These are phyloP conservation scores for Nothoprocta perdicaria DNA, from an alignment of 2,113 vertebrate species.

Conservation along the genomic window DNA sequence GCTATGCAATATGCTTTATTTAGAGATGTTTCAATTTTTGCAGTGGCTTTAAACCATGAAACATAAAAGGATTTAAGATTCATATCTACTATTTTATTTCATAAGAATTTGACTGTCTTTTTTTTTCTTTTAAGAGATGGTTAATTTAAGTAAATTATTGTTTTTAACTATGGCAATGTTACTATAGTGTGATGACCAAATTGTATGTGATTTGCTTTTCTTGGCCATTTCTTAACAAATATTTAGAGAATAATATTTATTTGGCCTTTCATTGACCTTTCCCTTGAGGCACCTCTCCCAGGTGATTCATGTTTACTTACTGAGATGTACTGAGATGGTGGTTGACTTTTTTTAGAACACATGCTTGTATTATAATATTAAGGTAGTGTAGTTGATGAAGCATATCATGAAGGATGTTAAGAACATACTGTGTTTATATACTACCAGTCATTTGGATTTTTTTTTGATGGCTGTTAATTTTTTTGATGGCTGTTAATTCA, in stretches of 20 bases:
- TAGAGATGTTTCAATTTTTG: neutral
- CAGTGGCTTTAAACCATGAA: neutral
- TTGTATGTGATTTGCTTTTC: neutral
- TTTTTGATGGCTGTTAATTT: too few species aligned
- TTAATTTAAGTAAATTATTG: neutral
- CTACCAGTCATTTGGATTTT: neutral
- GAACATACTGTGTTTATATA: neutral
- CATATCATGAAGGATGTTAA: neutral
- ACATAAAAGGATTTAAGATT: neutral
- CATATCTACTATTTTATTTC: neutral
- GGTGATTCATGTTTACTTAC: neutral
- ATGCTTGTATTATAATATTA: neutral
- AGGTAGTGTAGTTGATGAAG: neutral
- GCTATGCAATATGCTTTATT: neutral
- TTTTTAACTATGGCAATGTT: neutral
- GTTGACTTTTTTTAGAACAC: neutral
- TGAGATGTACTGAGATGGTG: neutral
- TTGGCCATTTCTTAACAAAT: neutral
- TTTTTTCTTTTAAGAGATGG: neutral
- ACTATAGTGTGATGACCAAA: neutral
- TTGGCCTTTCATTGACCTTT: slow-evolving; percentile 42
- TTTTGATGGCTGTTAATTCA: neutral
- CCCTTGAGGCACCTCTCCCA: neutral
- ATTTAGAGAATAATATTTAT: neutral
- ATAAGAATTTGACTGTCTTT: neutral